phyloP scores from a whole-genome alignment of 1,140 invertebrate genomes.

The Drosophila dunni region DNA sequence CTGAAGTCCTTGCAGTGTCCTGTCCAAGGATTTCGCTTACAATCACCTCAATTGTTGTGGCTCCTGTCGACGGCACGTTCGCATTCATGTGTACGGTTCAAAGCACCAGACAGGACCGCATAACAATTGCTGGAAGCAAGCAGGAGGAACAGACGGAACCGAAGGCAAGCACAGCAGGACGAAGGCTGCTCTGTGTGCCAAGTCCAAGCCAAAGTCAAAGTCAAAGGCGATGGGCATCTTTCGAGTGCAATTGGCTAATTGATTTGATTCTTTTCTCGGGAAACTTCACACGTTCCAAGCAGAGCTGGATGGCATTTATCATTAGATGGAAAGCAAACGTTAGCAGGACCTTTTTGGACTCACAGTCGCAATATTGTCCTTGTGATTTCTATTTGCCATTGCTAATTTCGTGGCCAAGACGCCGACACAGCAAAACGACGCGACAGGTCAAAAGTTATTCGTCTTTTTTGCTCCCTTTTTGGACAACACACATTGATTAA shows the following conservation, averaged over 20 bases:
- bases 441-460: constrained; percentile 68
- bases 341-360: constrained; percentile 63
- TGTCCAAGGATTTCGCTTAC: constrained; percentile 23
- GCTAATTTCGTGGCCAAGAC: constrained; percentile 71
- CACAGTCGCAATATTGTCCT: constrained; percentile 62
- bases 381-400: constrained; percentile 59
- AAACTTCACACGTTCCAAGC: constrained; percentile 64
- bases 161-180: background rate
- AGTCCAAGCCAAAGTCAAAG: constrained; percentile 37
- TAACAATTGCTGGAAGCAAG: constrained; percentile 46
- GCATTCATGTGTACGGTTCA: constrained; percentile 46
- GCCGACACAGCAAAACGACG: constrained; percentile 68
- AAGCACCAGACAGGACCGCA: constrained; percentile 51
- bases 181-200: background rate
- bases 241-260: constrained; percentile 81
- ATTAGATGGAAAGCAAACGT: constrained; percentile 67
- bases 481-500: constrained; percentile 67
- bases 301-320: constrained; percentile 18
- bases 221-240: constrained; percentile 56
- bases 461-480: constrained; percentile 37
- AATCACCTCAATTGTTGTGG: constrained; percentile 53
- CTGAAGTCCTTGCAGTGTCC: background rate
- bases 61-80: constrained; percentile 39
- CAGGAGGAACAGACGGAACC: background rate
- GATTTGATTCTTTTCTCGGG: constrained; percentile 74